phyloP scores from a whole-genome alignment of 2,888 invertebrate genomes.

The Allolobophora icterica region DNA sequence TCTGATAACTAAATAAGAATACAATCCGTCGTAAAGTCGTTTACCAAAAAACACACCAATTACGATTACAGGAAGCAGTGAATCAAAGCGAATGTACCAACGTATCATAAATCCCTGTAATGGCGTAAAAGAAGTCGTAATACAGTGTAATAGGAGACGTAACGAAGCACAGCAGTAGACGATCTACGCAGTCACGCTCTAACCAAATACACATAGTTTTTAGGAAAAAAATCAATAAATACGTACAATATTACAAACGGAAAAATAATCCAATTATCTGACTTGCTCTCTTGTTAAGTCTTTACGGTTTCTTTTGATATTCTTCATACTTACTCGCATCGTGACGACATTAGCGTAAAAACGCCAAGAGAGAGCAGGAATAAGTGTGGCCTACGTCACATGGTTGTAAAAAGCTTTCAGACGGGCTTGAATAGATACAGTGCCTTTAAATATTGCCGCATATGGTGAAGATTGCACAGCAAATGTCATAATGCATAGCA shows the following conservation, averaged over 20 bases:
- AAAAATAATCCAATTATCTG: background rate
- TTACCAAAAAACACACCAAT: background rate
- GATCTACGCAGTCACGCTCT: background rate
- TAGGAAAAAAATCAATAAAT: background rate
- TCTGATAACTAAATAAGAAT: background rate
- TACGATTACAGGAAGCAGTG: background rate
- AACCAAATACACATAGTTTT: background rate
- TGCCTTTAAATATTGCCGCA: background rate
- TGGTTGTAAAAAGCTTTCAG: no score
- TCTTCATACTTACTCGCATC: background rate
- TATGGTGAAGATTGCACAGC: background rate
- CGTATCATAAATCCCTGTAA: background rate
- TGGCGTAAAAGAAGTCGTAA: no score
- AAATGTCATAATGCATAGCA: no score
- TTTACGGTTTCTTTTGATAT: background rate
- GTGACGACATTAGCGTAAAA: background rate
- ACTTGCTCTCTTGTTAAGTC: background rate
- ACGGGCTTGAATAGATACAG: background rate
- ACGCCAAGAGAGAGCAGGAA: background rate
- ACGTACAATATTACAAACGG: background rate
- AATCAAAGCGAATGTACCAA: background rate
- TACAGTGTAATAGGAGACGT: background rate
- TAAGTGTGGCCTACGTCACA: background rate
- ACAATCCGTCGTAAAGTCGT: background rate
- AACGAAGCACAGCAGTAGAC: background rate